Conservation (phyloP, 2,797 vertebrate genomes). For the Xenops minutus region DNA sequence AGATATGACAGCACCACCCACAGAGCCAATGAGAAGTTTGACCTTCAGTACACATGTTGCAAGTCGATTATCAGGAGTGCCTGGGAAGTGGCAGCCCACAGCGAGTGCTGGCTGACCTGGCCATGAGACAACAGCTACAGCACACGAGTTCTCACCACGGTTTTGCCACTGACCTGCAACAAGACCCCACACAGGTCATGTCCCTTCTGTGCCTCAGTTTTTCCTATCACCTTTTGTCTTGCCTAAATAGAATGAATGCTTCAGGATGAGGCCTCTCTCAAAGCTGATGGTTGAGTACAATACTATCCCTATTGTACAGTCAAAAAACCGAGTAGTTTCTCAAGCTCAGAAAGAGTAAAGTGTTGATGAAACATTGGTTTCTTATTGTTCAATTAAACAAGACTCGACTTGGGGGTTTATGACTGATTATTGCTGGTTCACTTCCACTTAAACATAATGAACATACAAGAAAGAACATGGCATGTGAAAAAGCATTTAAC, state of each 20-base stretch:
- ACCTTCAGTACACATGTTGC: background rate
- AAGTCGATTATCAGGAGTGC: background rate
- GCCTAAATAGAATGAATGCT: background rate
- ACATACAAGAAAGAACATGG: background rate
- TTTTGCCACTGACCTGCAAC: background rate
- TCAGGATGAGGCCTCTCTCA: background rate
- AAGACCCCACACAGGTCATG: background rate
- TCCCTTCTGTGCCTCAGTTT: background rate
- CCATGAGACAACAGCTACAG: background rate
- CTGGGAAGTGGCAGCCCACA: background rate
- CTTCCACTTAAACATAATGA: background rate
- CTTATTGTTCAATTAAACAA: background rate
- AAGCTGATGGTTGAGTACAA: background rate
- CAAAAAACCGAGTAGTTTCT: background rate
- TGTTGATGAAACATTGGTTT: background rate
- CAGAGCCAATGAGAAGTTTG: background rate
- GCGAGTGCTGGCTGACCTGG: rapidly evolving
- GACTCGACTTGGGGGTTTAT: background rate
- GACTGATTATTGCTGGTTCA: background rate
- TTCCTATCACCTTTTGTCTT: background rate
- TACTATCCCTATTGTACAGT: background rate
- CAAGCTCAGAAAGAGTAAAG: background rate
- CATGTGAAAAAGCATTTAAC: background rate
- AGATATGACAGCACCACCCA: background rate
- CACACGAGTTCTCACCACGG: background rate